Conservation (phyloP, 2,888 invertebrate genomes). For the Drosophila atripex region DNA sequence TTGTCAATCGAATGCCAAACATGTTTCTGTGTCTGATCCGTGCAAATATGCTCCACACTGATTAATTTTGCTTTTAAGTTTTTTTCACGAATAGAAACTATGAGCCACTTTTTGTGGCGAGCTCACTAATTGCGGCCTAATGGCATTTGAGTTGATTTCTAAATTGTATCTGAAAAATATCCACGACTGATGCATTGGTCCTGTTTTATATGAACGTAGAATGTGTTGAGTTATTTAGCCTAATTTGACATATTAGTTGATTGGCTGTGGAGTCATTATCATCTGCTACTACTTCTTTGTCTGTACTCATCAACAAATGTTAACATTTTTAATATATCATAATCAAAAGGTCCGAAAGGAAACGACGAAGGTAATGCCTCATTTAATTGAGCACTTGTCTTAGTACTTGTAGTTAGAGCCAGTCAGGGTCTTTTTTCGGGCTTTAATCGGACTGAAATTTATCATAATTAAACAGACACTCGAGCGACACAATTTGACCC, state of each 20-base stretch:
- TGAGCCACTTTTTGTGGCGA: conserved; percentile 27
- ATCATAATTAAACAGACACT: conserved; percentile 56
- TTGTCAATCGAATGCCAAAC: conserved; percentile 74
- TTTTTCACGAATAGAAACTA: conserved; percentile 29
- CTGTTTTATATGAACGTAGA: background rate
- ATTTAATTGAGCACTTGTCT: conserved; percentile 46
- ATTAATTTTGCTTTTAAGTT: conserved; percentile 48
- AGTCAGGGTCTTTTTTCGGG: conserved; percentile 54
- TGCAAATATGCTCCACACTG: conserved; percentile 62
- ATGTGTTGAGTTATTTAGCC: conserved; percentile 1
- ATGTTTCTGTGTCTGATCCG: conserved; percentile 64
- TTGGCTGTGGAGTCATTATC: conserved; percentile 5
- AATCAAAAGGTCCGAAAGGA: conserved; percentile 36
- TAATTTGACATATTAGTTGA: conserved; percentile 1
- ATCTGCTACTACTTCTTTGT: conserved; percentile 1
- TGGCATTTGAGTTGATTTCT: conserved; percentile 28
- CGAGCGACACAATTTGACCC: conserved; percentile 73
- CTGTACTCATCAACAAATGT: conserved; percentile 3
- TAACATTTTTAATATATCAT: conserved; percentile 19
- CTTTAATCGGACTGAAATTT: conserved; percentile 51
- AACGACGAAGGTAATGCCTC: conserved; percentile 42
- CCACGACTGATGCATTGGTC: conserved; percentile 7
- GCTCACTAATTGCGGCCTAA: conserved; percentile 52
- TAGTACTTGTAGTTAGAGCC: conserved; percentile 35
- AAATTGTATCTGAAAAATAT: conserved; percentile 26